phyloP scores from a whole-genome alignment of 2,888 invertebrate species.

The Adineta ricciae region DNA sequence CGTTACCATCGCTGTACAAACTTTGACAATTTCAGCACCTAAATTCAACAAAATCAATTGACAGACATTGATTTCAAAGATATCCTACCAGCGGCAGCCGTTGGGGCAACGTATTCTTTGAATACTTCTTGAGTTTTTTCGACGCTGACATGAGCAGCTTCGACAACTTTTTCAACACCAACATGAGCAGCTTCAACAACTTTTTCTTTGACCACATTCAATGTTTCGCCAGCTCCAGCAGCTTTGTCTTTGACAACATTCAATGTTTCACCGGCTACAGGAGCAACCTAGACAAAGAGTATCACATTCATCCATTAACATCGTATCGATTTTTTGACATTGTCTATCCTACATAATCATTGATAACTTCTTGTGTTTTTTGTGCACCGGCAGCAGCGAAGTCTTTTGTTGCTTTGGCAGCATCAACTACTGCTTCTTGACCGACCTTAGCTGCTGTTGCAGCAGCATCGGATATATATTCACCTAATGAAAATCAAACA shows the following conservation, averaged over 20 bases:
- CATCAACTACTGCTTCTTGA: not conserved
- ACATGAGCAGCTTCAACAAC: not conserved
- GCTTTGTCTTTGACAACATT: not conserved
- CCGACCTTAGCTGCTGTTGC: not conserved
- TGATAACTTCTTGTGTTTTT: not conserved
- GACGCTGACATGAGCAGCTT: not conserved
- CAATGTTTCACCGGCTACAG: not conserved
- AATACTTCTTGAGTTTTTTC: no score
- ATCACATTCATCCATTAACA: not conserved
- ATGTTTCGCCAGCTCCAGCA: not conserved
- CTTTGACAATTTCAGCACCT: constrained; percentile 4
- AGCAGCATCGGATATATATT: not conserved
- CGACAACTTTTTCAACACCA: no score
- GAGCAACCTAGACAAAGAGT: not conserved
- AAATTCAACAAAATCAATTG: not conserved
- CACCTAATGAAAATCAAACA: not conserved
- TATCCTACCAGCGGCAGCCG: not conserved
- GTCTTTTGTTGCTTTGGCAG: not conserved
- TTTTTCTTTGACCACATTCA: not conserved
- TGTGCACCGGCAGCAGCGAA: not conserved
- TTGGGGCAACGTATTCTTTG: not conserved
- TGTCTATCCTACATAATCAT: not conserved
- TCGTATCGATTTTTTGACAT: no score
- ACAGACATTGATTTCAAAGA: no score
- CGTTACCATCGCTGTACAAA: no score